Conservation (phyloP, 1,140 invertebrate species). For the Trinorchestia longiramus region DNA sequence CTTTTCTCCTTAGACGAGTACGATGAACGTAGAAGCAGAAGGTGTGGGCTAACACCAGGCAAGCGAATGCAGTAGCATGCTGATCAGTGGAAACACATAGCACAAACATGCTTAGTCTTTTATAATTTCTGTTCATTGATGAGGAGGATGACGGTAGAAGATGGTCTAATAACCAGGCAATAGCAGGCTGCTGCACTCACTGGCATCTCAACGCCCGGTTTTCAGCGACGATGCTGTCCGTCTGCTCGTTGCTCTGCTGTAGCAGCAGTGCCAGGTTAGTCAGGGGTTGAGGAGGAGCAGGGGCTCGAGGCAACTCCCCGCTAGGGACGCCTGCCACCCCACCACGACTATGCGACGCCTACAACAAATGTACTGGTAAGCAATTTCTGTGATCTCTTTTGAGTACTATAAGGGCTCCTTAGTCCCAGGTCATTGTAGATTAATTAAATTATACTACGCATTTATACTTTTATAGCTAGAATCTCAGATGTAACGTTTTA, state of each 20-base stretch:
- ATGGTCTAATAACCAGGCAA: not conserved
- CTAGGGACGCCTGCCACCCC: not conserved
- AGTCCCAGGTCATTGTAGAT: too few relatives aligned
- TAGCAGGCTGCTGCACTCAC: constrained; percentile 46
- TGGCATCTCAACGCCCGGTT: constrained; percentile 62
- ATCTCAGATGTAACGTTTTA: too few relatives aligned
- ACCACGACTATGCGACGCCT: constrained; percentile 35
- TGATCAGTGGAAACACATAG: too few relatives aligned
- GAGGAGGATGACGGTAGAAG: not conserved
- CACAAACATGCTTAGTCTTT: too few relatives aligned
- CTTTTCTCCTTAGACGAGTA: too few relatives aligned
- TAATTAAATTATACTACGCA: not conserved
- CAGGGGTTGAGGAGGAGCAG: constrained; percentile 60
- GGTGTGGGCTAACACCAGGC: too few relatives aligned
- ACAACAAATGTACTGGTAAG: not conserved
- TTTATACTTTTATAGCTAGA: too few relatives aligned
- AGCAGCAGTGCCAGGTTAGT: constrained; percentile 56
- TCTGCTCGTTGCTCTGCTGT: constrained; percentile 60
- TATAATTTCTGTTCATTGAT: not conserved
- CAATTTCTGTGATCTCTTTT: not conserved
- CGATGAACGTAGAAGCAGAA: too few relatives aligned
- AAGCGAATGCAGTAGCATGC: too few relatives aligned
- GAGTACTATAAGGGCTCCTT: too few relatives aligned
- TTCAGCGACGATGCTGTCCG: constrained; percentile 61
- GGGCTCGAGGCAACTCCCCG: constrained; percentile 57